Base-by-base conservation (phyloP, 2,113 vertebrate species). In the Euleptes europaea region DNA sequence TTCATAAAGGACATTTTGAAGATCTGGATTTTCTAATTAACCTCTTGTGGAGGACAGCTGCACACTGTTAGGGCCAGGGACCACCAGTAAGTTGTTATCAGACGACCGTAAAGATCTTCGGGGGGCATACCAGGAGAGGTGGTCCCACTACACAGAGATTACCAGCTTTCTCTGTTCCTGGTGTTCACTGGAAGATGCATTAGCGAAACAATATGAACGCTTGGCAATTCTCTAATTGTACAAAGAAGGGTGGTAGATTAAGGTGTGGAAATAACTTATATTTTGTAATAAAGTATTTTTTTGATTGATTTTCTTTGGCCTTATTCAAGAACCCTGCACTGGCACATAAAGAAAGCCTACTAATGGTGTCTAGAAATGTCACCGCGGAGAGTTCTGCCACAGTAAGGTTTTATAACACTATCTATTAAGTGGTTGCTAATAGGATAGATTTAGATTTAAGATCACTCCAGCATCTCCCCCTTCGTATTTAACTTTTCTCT, bases 291-390 rank as follows among this genome's bases (percentile, higher is more conserved):
- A 47, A 84, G 0, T 8, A 26, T 85, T 87, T 85, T 79, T 89
- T 69, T 70, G 35, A 88, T 60, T 88, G 70, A 90, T 89, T 91
- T 89, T 83, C 69, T 86, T 88, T 57, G 78, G 44, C 77, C 88
- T 47, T 88, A 51, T 83, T 88, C 57, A 88, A 88, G 81, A 89
- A 0, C 26, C 88, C 85, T 87, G 81, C 49, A 84, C 72, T 85
- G 80, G 82, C 86, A 80, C 44, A 83, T 89, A 63, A 7, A 82
- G 85, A 88, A 78, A 26, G 47, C 81, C 0, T 80, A 77, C 8
- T 90, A 86, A 90, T 17, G 5, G 66, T 71, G 54, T 88, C 81
- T 5, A 84, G 49, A 88, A 92, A 84, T 78, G n/a, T 81, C 80
- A 78, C 17, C 0, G 49, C 77, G 71, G 14, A n/a, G 77, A 67